phyloP scores from a whole-genome alignment of 2,113 vertebrate species.

The Trogon surrucura region DNA sequence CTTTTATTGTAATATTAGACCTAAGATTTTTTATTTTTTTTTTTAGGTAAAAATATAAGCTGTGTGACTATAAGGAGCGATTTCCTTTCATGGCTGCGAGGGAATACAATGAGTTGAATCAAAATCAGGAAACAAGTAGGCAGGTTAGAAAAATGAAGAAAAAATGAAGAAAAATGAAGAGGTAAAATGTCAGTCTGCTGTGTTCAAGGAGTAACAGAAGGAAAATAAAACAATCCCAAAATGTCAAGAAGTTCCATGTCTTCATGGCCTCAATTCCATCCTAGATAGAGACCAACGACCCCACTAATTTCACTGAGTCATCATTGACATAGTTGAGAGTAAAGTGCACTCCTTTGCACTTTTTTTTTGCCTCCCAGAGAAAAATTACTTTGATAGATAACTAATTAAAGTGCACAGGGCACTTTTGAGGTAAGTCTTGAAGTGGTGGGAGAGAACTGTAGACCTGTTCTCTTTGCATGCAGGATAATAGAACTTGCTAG shows the following conservation, averaged over 20 bases:
- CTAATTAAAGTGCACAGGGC: background rate
- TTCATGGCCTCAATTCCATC: background rate
- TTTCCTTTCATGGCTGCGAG: background rate
- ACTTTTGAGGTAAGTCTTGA: background rate
- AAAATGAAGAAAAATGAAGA: background rate
- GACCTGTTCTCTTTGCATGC: background rate
- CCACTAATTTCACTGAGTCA: background rate
- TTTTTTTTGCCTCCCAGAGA: background rate
- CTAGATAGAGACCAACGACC: background rate
- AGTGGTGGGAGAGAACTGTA: background rate
- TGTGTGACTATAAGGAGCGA: too few relatives aligned
- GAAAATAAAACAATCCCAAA: background rate
- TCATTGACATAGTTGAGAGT: background rate
- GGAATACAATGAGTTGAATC: background rate
- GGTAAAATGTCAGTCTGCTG: background rate
- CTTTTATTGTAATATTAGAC: background rate
- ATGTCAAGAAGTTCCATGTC: background rate
- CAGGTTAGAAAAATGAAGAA: background rate
- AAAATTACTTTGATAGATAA: background rate
- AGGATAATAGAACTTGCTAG: background rate
- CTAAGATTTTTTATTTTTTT: background rate
- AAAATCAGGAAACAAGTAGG: background rate
- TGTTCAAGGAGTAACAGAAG: background rate
- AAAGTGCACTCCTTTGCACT: fast-evolving
- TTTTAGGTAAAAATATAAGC: background rate